Evolutionary conservation across 2,888 invertebrate genomes (phyloP), one percentile per base, ranked within the genome.

Genomic region (Chrysopilus asiliformis): DNA sequence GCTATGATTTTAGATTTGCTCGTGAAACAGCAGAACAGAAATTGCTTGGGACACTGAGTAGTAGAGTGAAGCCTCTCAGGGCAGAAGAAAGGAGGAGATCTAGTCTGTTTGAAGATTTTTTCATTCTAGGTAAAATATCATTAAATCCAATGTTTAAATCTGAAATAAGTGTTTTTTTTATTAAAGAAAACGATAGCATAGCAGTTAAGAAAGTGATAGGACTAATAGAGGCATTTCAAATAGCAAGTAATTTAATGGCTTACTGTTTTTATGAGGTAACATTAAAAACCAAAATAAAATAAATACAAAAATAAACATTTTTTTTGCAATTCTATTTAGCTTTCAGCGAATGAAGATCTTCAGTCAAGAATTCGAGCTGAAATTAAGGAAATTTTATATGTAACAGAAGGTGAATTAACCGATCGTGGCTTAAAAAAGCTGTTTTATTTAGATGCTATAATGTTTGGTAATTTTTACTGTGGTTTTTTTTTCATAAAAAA

Each of bases 211-310:
- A 39, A 29, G 8, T 39, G 18, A 9, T 36, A 28, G 41, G 38
- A 15, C n/a, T 32, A 12, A 36, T 33, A 14, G 42, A 44, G 27
- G 40, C 38, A 5, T 44, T 42, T 17, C 42, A 44, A 26, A 26
- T 38, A 13, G 34, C 42, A 13, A 39, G 28, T 25, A 36, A 38
- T 10, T 34, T 42, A 22, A 38, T 42, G 34, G 36, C 44, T 3
- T 41, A 28, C 22, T 34, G 38, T 18, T 32, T 44, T 6, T 42
- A 42, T 34, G 31, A 44, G 26, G 35, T 42, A 25, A 26, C 13
- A 27, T 24, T 10, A 27, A 27, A n/a, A 9, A n/a, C n/a, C n/a
- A n/a, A n/a, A n/a, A n/a, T n/a, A n/a, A n/a, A n/a, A n/a, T n/a
- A n/a, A n/a, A n/a, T n/a, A n/a, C n/a, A n/a, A n/a, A n/a, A n/a